A percentile compares a stretch with the other conserved stretches of the same genome.
phyloP scores from a whole-genome alignment of 1,140 invertebrate genomes.

The Ceratosolen fusciceps region DNA sequence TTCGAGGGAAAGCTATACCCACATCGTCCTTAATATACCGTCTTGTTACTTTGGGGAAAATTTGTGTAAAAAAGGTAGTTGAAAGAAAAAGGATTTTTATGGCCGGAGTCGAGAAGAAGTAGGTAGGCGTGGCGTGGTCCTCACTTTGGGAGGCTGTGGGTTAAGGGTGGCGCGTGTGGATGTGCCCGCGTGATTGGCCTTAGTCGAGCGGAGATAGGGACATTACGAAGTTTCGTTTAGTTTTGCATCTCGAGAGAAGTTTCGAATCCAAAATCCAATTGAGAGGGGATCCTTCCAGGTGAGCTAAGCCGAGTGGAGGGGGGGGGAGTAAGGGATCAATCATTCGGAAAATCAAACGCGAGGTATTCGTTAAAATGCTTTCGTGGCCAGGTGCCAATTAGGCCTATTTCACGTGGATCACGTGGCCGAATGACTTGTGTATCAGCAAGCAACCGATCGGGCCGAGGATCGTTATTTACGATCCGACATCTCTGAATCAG shows the following conservation, averaged over 20 bases:
- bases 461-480: background rate
- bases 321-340: background rate
- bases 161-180: background rate
- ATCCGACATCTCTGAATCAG: background rate
- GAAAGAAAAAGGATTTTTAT: constrained; percentile 1
- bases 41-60: too few relatives aligned
- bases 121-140: too few relatives aligned
- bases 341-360: background rate
- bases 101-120: background rate
- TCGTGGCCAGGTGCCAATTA: too few relatives aligned
- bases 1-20: too few relatives aligned
- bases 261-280: background rate
- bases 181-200: background rate
- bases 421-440: background rate
- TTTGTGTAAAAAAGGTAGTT: background rate
- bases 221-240: background rate
- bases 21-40: too few relatives aligned
- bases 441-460: background rate
- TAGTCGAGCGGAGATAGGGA: background rate
- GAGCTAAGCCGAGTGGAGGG: too few relatives aligned
- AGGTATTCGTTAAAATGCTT: background rate
- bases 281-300: background rate
- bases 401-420: background rate
- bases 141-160: background rate
- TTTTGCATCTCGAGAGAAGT: background rate